Base-by-base conservation (phyloP, 2,797 vertebrate species). In the Hyperoplus lanceolatus region DNA sequence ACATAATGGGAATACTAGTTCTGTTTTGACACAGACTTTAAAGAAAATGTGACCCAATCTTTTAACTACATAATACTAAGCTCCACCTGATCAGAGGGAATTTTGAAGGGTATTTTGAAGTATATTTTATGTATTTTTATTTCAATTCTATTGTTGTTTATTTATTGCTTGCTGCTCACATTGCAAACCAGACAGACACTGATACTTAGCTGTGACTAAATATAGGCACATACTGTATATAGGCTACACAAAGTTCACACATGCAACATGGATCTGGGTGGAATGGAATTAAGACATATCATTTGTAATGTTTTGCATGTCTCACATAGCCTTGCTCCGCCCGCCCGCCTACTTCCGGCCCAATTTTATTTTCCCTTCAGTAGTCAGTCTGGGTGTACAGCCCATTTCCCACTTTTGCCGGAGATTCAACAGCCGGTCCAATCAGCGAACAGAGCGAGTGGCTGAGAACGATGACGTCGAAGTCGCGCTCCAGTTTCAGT, bases 171-270 rank as follows among this genome's bases (percentile, higher is more conserved):
- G 29, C 1, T 29, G 10, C 14, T 70, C 53, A 39, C 39, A 9
- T 46, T 57, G 4, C 14, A 42, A 12, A 49, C n/a, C 29, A 65
- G 49, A 58, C 46, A 71, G 48, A 46, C 50, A 15, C n/a, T 56
- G n/a, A 51, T n/a, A 38, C 6, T 41, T 9, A 29, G 9, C 42
- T 11, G 4, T 61, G n/a, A 55, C 38, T 62, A 43, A 64, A 58
- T 41, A 43, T 53, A 39, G 56, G 29, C 29, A 29, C 29, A 29
- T 29, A 29, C 29, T 29, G 29, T 29, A 29, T 29, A 29, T 29
- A 2, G 56, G 18, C 43, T 43, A 12, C 56, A 65, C n/a, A 46
- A 4, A 66, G 68, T 73, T 70, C 21, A 82, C 46, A 56, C 36
- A 50, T 0, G 9, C 21, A 39, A 12, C 9, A 13, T 53, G 46